Conservation (phyloP, 2,113 vertebrate species). For the Neopipo cinnamomea region DNA sequence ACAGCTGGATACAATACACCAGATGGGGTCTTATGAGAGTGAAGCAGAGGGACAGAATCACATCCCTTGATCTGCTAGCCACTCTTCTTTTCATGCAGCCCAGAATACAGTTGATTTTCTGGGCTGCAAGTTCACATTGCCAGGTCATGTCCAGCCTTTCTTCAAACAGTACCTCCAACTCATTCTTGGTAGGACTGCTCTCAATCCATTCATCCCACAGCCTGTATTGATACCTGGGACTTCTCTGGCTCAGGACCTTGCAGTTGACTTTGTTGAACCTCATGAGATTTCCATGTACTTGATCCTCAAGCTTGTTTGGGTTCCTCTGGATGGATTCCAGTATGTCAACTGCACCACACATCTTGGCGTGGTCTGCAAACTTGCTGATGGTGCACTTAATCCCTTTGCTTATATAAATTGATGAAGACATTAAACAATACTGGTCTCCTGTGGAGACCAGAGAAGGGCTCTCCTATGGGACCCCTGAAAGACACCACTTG, state of each 20-base stretch:
- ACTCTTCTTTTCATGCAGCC: background rate
- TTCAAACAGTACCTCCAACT: background rate
- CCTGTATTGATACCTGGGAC: background rate
- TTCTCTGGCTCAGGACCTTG: background rate
- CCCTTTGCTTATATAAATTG: background rate
- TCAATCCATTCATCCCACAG: background rate
- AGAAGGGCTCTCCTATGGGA: rapidly evolving
- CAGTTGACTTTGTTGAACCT: background rate
- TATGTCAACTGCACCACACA: background rate
- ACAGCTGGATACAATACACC: background rate
- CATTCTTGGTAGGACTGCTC: background rate
- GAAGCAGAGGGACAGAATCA: background rate
- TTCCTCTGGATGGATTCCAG: background rate
- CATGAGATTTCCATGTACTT: background rate
- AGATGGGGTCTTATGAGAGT: background rate
- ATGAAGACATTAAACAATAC: background rate
- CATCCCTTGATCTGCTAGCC: too few relatives aligned
- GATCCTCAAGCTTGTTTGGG: background rate
- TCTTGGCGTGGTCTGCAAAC: background rate
- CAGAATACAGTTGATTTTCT: background rate
- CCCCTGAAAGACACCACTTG: background rate
- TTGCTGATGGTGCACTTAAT: background rate
- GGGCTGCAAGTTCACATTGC: background rate
- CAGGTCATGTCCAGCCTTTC: background rate
- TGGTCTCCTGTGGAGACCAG: background rate